These are phyloP conservation scores for Chalcosyrphus nemorum DNA, from an alignment of 2,888 invertebrate species.

Conservation along the genomic window DNA sequence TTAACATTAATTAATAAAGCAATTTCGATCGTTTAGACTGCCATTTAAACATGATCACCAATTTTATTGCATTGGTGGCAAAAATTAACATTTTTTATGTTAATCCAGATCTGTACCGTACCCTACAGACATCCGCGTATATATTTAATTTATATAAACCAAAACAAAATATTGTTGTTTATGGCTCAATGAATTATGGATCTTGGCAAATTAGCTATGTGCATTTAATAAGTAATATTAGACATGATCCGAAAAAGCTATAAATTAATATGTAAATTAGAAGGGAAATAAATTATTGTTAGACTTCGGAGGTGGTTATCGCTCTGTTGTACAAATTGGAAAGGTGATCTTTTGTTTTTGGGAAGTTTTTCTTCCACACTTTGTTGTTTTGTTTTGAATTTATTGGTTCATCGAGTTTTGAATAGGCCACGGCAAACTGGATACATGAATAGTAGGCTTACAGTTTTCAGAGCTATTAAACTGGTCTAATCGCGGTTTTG, in stretches of 20 bases:
- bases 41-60: constrained; percentile 55
- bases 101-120: not conserved
- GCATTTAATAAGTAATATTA: constrained; percentile 48
- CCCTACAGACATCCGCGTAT: constrained; percentile 20
- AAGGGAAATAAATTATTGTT: not conserved
- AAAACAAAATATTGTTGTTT: not conserved
- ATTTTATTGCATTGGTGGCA: constrained; percentile 44
- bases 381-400: not conserved
- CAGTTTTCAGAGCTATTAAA: too few relatives aligned
- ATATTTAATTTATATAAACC: constrained; percentile 1
- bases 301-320: not conserved
- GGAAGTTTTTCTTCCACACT: not conserved
- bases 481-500: too few relatives aligned
- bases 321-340: constrained; percentile 32
- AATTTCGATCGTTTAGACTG: constrained; percentile 43
- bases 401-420: not conserved
- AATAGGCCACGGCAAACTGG: not conserved
- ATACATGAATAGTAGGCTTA: not conserved
- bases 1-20: constrained; percentile 63
- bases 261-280: constrained; percentile 44
- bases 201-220: constrained; percentile 43
- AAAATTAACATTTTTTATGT: constrained; percentile 35
- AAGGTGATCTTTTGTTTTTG: not conserved
- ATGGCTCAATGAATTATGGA: constrained; percentile 48
- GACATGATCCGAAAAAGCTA: constrained; percentile 16